These are phyloP conservation scores for Lepisosteus osseus DNA, from an alignment of 2,113 vertebrate species.

Conservation along the genomic window DNA sequence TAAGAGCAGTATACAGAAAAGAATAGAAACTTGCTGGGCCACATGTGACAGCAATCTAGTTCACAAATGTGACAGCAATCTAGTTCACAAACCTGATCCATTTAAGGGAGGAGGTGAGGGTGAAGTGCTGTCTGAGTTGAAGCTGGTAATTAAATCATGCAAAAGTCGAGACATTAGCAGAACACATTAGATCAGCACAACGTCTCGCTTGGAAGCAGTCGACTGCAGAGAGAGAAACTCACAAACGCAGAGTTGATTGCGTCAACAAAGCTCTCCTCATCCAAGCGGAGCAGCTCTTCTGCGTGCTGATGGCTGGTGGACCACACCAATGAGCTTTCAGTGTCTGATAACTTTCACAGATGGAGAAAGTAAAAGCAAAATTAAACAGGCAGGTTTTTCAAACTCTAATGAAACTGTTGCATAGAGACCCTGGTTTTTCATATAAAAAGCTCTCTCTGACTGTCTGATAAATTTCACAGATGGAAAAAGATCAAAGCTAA, in stretches of 20 bases:
- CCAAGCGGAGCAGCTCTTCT: conserved; percentile 77
- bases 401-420: neutral
- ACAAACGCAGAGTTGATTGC: conserved; percentile 95
- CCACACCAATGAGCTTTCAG: conserved; percentile 91
- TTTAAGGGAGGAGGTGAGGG: no score
- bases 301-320: conserved; percentile 87
- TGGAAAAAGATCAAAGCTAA: conserved; percentile 3
- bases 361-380: neutral
- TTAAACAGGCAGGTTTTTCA: neutral
- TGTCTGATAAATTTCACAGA: conserved; percentile 14
- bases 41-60: no score
- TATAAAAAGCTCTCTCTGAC: neutral
- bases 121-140: no score
- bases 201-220: neutral
- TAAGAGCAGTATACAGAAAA: no score
- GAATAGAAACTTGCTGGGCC: no score
- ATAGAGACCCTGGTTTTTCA: neutral
- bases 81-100: no score
- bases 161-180: neutral
- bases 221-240: conserved; percentile 50
- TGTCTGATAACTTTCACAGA: conserved; percentile 81
- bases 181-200: conserved; percentile 3
- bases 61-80: no score
- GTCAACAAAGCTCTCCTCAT: conserved; percentile 90
- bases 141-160: neutral